Evolutionary conservation across 2,797 vertebrate species (phyloP), one percentile per base, ranked within the genome.

Genomic region (Acipenser transmontanus): DNA sequence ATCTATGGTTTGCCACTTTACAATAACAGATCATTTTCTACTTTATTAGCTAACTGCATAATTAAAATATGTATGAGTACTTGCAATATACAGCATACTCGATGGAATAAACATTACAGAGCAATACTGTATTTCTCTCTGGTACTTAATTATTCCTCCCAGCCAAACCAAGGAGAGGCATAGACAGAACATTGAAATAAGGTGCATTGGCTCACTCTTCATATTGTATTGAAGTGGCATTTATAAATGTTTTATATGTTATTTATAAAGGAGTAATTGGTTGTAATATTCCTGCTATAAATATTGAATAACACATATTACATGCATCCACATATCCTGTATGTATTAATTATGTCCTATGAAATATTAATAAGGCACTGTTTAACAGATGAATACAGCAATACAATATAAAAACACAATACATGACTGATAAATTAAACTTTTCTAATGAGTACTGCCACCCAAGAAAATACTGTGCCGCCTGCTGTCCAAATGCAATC

Each of bases 51-150:
- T 80, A 70, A 51, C 70, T 70, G 66, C 61, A 52, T 10, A 0
- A 71, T 61, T 85, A 74, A 85, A 85, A 82, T 82, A 85, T 85
- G 77, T 81, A 84, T 81, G 79, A 84, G 78, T 66, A 63, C 65
- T 61, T 64, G 62, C 56, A 78, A 82, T 77, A 80, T 73, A 78
- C 34, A 34, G 34, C 34, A 34, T 73, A 76, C 74, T 74, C 11
- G 52, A 61, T 11, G 10, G 64, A 60, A 77, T 76, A 75, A 78
- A 78, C 75, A 73, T 74, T 49, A 70, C 68, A 78, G 77, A 68
- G 63, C 68, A 62, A 75, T 61, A 51, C 71, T 75, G 64, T 78
- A 71, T 71, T 69, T 70, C 75, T 73, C 66, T 34, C 34, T 34
- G 34, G 70, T 69, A 72, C 73, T 59, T 50, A 9, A 11, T n/a